phyloP scores from a whole-genome alignment of 2,113 vertebrate species.

The Melanerpes formicivorus region DNA sequence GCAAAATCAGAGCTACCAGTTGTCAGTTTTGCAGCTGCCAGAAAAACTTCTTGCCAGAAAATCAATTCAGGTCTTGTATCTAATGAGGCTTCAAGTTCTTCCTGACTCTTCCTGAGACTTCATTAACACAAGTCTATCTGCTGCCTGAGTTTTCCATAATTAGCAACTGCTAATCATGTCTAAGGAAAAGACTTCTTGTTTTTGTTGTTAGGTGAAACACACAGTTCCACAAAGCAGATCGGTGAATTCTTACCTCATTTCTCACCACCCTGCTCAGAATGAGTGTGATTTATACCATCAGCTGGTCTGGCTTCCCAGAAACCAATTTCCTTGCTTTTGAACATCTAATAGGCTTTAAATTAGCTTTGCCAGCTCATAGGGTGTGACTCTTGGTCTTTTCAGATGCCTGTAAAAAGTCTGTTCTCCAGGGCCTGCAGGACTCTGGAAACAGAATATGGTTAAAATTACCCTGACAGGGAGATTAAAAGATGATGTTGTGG shows the following conservation, averaged over 20 bases:
- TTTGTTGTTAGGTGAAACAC: background rate
- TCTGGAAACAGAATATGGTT: background rate
- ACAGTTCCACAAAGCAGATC: fast-evolving
- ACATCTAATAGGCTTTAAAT: background rate
- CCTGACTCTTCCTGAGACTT: background rate
- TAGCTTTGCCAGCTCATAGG: background rate
- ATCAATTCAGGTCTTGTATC: background rate
- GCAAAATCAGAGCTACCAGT: background rate
- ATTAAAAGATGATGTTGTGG: background rate
- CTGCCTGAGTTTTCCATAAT: background rate
- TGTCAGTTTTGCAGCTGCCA: background rate
- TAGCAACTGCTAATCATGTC: background rate
- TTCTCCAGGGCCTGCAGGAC: background rate
- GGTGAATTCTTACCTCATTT: background rate
- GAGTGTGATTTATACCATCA: fast-evolving
- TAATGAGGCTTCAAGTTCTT: background rate
- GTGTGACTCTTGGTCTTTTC: background rate
- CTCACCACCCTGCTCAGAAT: fast-evolving
- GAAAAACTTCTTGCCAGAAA: background rate
- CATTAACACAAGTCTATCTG: background rate
- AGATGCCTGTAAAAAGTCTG: background rate
- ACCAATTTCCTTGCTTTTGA: background rate
- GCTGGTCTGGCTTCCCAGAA: background rate
- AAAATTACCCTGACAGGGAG: no score
- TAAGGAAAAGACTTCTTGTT: background rate